Evolutionary conservation across 2,797 vertebrate species (phyloP).

Genomic region (Vireo griseus): DNA sequence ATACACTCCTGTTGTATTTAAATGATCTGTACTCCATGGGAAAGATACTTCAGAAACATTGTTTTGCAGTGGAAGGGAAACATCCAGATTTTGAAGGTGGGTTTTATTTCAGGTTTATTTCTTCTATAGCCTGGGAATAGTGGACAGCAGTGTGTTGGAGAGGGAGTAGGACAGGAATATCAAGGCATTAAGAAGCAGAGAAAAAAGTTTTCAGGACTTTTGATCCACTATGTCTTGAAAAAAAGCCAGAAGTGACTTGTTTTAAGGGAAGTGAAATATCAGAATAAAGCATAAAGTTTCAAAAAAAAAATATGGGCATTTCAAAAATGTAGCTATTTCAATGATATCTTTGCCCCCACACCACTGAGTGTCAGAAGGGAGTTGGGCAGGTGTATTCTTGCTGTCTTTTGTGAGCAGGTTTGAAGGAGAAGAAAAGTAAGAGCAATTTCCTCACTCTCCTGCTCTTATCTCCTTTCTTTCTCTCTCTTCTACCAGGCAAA

Average conservation of each 20-base stretch:
- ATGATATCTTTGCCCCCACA: not conserved
- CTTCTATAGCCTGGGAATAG: not conserved
- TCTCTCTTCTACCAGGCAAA: not conserved
- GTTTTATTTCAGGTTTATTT: not conserved
- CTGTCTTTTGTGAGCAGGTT: not conserved
- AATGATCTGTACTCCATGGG: not conserved
- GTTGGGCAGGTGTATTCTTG: not conserved
- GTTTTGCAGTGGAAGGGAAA: not conserved
- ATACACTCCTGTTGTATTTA: not conserved
- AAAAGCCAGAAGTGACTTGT: not conserved
- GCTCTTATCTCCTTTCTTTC: not conserved
- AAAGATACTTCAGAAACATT: not conserved
- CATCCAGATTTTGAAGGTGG: not conserved
- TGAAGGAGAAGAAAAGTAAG: not conserved
- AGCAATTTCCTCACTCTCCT: not conserved
- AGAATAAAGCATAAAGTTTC: not conserved
- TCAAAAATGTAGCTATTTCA: not conserved
- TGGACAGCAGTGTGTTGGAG: not conserved
- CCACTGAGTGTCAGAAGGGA: not conserved
- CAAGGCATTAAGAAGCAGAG: not conserved
- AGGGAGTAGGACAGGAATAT: not conserved
- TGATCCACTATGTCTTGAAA: not conserved
- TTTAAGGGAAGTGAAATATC: not conserved
- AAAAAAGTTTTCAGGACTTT: not conserved
- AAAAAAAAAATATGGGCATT: not conserved